Percentiles rank a stretch among this genome's conserved stretches.
These are phyloP conservation scores for Lepidocolaptes lacrymiger DNA, from an alignment of 2,797 vertebrate genomes.

Conservation along the genomic window DNA sequence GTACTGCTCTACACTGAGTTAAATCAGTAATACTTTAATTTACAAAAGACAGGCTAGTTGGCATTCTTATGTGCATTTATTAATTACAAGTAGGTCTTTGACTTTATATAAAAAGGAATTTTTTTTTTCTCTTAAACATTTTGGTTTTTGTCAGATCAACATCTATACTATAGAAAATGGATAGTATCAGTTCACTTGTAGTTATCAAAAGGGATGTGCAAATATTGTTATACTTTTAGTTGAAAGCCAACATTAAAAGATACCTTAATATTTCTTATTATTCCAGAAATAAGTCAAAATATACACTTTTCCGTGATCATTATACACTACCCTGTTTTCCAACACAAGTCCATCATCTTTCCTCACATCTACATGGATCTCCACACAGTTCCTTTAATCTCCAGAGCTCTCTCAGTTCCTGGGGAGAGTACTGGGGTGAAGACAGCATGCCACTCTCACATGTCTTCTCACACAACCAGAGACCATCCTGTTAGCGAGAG, in stretches of 20 bases:
- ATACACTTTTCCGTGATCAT: not conserved
- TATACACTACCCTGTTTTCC: not conserved
- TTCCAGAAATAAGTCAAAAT: not conserved
- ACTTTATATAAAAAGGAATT: slow-evolving; percentile 40
- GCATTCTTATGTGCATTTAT: slow-evolving; percentile 62
- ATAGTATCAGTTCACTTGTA: slow-evolving; percentile 13
- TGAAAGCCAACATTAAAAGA: slow-evolving; percentile 23
- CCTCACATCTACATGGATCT: slow-evolving; percentile 90
- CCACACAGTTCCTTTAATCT: slow-evolving; percentile 84
- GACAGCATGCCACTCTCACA: slow-evolving; percentile 93
- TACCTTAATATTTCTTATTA: slow-evolving; percentile 8
- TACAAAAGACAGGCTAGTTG: slow-evolving; percentile 61
- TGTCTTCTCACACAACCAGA: slow-evolving; percentile 95
- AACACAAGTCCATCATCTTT: slow-evolving; percentile 29
- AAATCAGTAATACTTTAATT: slow-evolving; percentile 25
- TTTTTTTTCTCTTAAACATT: slow-evolving; percentile 44
- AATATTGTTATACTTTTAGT: slow-evolving; percentile 32
- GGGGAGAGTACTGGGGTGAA: slow-evolving; percentile 90
- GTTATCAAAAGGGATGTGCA: slow-evolving; percentile 68
- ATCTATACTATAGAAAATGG: slow-evolving; percentile 41
- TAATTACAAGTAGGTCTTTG: slow-evolving; percentile 51
- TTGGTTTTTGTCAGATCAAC: slow-evolving; percentile 48
- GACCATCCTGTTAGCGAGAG: slow-evolving; percentile 82
- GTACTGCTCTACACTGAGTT: not conserved
- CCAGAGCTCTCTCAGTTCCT: slow-evolving; percentile 88